These are phyloP conservation scores for Entomobrya multifasciata DNA, from an alignment of 2,888 invertebrate species.

Conservation along the genomic window DNA sequence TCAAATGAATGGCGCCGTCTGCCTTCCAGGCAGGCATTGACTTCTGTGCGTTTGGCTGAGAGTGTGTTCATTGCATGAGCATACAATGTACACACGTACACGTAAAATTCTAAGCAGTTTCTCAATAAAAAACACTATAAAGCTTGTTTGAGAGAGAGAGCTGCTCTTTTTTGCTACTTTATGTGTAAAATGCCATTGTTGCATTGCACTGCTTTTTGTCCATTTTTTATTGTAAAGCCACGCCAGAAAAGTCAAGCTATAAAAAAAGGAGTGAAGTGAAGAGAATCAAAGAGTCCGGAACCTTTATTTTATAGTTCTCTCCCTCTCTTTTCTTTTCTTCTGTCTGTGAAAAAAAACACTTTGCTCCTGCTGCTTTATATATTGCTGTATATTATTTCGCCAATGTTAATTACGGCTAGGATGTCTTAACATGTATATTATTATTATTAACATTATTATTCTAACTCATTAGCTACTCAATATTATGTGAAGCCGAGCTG, in stretches of 20 bases:
- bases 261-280: not conserved
- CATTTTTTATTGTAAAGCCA: conserved; percentile 27
- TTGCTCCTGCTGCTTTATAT: conserved; percentile 48
- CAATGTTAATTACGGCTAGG: conserved; percentile 79
- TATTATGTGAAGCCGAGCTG: conserved; percentile 78
- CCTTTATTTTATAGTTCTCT: conserved; percentile 44
- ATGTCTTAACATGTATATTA: conserved; percentile 77
- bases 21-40: conserved; percentile 78
- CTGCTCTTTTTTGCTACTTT: conserved; percentile 52
- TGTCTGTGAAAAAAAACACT: not conserved
- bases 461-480: conserved; percentile 79
- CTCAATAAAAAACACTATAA: conserved; percentile 42
- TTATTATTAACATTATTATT: conserved; percentile 70
- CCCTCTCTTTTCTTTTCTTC: not conserved
- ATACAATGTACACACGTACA: conserved; percentile 35
- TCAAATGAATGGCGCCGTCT: conserved; percentile 80
- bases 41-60: conserved; percentile 55
- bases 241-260: conserved; percentile 18
- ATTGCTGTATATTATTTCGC: conserved; percentile 72
- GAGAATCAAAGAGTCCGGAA: conserved; percentile 46
- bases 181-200: conserved; percentile 50
- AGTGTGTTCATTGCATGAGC: conserved; percentile 25
- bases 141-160: conserved; percentile 12
- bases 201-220: conserved; percentile 36
- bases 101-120: conserved; percentile 32